phyloP scores from a whole-genome alignment of 2,113 vertebrate species.

The Callocephalon fimbriatum region DNA sequence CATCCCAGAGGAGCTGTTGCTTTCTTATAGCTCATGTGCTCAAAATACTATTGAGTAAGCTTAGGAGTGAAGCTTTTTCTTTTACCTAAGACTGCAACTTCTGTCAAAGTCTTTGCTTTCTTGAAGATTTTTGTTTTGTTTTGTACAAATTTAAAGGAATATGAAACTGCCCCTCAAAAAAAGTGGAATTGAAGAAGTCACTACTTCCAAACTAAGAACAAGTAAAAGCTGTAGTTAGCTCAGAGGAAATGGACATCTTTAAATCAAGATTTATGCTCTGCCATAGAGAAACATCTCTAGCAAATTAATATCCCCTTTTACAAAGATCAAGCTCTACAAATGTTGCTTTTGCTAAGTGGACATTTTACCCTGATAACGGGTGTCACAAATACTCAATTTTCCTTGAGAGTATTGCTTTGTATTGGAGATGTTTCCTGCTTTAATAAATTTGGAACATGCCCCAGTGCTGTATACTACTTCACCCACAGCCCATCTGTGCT shows the following conservation, averaged over 20 bases:
- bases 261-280: background rate
- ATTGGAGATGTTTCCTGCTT: background rate
- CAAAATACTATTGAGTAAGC: background rate
- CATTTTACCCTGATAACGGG: background rate
- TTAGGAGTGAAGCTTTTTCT: background rate
- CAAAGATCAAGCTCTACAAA: background rate
- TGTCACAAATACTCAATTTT: background rate
- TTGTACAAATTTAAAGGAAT: background rate
- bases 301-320: background rate
- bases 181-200: background rate
- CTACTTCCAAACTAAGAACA: background rate
- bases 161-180: background rate
- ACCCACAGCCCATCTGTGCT: fast-evolving
- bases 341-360: background rate
- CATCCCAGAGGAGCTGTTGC: background rate
- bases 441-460: background rate
- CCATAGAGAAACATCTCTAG: background rate
- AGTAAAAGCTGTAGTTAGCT: background rate
- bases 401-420: background rate
- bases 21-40: background rate
- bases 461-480: background rate
- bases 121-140: background rate
- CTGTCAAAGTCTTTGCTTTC: background rate
- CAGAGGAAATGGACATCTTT: background rate
- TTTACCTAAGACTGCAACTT: background rate